Percentiles rank a stretch among this genome's conserved stretches.
These are phyloP conservation scores for Malurus alboscapulatus DNA, from an alignment of 2,113 vertebrate genomes.

Conservation along the genomic window DNA sequence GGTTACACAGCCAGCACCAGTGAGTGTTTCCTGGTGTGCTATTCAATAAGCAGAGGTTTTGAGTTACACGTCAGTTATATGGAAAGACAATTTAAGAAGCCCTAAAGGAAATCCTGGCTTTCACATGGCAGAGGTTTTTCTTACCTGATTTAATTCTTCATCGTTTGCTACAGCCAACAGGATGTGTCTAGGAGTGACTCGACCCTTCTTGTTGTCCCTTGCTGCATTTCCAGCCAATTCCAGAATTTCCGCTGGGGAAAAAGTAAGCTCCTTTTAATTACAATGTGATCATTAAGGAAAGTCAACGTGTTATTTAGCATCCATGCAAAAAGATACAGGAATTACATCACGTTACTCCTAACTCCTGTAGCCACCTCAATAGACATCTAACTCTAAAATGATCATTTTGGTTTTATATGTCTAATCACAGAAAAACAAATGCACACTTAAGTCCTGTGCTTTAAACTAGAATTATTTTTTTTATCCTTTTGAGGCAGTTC, in stretches of 20 bases:
- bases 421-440: not conserved
- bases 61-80: slow-evolving; percentile 12
- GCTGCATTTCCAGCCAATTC: slow-evolving; percentile 97
- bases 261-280: slow-evolving; percentile 22
- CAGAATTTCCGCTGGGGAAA: slow-evolving; percentile 90
- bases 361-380: not conserved
- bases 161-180: slow-evolving; percentile 96
- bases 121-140: not conserved
- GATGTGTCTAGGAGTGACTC: slow-evolving; percentile 96
- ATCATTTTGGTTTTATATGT: not conserved
- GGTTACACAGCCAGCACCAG: not conserved
- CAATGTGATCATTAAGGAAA: not conserved
- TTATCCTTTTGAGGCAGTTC: not conserved
- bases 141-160: slow-evolving; percentile 96
- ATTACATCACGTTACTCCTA: not conserved
- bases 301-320: not conserved
- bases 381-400: not conserved
- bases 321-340: not conserved
- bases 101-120: slow-evolving; percentile 11
- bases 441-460: not conserved
- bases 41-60: not conserved
- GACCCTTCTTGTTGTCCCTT: slow-evolving; percentile 97
- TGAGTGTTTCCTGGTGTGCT: not conserved
- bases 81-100: slow-evolving; percentile 39
- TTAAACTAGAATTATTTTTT: not conserved